Conservation (phyloP, 1,140 invertebrate species). For the Gryllus bimaculatus region DNA sequence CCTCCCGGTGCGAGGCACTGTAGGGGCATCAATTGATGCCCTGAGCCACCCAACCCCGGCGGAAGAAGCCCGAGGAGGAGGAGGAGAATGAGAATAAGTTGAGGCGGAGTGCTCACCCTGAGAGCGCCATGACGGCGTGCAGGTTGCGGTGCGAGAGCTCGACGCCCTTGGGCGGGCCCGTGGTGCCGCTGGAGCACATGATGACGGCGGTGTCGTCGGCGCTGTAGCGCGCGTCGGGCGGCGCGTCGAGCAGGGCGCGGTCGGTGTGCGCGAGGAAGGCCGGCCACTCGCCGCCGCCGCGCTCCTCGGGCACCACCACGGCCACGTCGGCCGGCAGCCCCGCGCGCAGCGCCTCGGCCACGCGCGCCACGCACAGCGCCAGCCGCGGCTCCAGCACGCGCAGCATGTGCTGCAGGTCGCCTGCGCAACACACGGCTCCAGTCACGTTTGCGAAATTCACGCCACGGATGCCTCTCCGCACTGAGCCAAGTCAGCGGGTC, state of each 20-base stretch:
- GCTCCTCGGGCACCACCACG: background rate
- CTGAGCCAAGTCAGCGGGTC: too few relatives aligned
- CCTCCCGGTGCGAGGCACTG: too few relatives aligned
- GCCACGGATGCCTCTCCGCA: too few relatives aligned
- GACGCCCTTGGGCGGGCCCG: slow-evolving; percentile 83
- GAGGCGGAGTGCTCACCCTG: slow-evolving; percentile 23
- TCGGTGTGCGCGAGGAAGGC: background rate
- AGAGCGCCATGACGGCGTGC: slow-evolving; percentile 53
- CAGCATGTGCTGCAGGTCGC: background rate
- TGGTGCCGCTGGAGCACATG: slow-evolving; percentile 79
- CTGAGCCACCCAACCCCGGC: too few relatives aligned
- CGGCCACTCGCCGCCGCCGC: background rate
- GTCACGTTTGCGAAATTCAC: too few relatives aligned
- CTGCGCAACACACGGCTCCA: background rate
- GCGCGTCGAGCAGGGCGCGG: background rate
- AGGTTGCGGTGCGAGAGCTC: slow-evolving; percentile 73
- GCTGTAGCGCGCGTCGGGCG: background rate
- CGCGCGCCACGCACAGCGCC: background rate
- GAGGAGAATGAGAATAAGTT: too few relatives aligned
- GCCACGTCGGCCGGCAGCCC: background rate
- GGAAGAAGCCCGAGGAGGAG: too few relatives aligned
- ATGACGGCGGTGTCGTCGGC: slow-evolving; percentile 31
- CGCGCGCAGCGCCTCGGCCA: background rate
- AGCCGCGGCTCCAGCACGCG: background rate
- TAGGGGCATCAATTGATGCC: too few relatives aligned